These are phyloP conservation scores for Mormyrus iriodes DNA, from an alignment of 2,113 vertebrate genomes.

Conservation along the genomic window DNA sequence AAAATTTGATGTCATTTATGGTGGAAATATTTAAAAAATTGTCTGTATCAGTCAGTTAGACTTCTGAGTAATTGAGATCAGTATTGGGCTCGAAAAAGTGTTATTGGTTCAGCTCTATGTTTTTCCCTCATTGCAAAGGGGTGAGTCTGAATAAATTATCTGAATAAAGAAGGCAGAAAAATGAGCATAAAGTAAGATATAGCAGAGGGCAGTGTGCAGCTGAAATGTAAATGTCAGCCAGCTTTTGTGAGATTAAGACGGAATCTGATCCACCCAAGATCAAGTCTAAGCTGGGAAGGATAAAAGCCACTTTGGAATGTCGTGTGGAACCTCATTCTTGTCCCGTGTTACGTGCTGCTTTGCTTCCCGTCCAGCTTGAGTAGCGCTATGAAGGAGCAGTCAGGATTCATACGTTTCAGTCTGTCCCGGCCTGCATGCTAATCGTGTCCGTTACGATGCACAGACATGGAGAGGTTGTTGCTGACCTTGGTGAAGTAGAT, in stretches of 20 bases:
- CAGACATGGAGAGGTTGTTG: background rate
- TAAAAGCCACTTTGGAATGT: background rate
- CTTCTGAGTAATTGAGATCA: background rate
- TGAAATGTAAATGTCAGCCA: background rate
- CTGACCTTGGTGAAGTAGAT: background rate
- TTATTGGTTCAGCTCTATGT: background rate
- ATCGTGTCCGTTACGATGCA: background rate
- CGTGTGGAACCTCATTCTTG: background rate
- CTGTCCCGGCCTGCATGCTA: background rate
- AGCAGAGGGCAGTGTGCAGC: background rate
- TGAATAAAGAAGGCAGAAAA: background rate
- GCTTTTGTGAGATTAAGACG: background rate
- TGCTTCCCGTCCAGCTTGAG: background rate
- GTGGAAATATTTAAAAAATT: background rate
- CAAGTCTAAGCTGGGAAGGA: background rate
- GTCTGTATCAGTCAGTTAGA: background rate
- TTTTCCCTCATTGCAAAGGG: background rate
- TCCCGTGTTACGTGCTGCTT: background rate
- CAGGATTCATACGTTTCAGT: background rate
- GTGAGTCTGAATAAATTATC: background rate
- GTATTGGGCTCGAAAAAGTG: background rate
- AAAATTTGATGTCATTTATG: background rate
- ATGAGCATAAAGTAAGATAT: background rate
- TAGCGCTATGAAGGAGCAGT: background rate
- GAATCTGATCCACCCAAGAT: background rate